A percentile compares a stretch with the other conserved stretches of the same genome.
phyloP scores from a whole-genome alignment of 2,797 vertebrate genomes.

The Garrulus glandarius region DNA sequence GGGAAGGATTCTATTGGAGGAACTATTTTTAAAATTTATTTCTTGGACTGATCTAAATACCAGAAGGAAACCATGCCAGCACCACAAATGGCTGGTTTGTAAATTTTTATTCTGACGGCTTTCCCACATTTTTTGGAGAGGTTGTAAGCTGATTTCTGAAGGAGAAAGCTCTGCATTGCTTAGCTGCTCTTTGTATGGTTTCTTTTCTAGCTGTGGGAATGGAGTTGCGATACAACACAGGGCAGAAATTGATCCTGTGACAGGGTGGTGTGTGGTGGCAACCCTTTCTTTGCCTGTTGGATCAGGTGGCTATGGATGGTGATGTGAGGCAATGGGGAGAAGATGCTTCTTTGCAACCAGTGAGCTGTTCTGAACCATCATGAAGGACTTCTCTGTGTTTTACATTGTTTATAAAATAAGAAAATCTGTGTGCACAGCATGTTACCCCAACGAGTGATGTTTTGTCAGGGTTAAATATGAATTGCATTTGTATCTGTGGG shows the following conservation, averaged over 20 bases:
- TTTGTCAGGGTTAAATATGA: neutral
- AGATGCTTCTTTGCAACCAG: neutral
- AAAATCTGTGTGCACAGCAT: fast-evolving
- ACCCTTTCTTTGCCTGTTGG: neutral
- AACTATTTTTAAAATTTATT: neutral
- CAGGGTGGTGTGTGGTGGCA: neutral
- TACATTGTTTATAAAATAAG: neutral
- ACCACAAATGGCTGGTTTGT: neutral
- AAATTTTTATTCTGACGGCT: neutral
- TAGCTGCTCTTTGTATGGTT: neutral
- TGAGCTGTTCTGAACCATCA: neutral
- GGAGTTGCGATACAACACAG: neutral
- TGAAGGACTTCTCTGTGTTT: neutral
- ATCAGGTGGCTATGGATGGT: neutral
- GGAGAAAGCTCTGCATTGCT: neutral
- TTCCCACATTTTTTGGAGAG: neutral
- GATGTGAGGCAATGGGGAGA: neutral
- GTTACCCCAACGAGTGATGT: neutral
- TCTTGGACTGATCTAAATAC: neutral
- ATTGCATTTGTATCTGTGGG: neutral
- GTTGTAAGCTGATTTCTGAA: neutral
- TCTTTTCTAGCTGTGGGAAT: neutral
- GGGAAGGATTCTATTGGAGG: neutral
- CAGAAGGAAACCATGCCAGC: neutral
- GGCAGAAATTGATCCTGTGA: neutral